Percentiles rank a stretch among this genome's conserved stretches.
Evolutionary conservation across 2,888 invertebrate species (phyloP).

Genomic region (Macaria liturata): DNA sequence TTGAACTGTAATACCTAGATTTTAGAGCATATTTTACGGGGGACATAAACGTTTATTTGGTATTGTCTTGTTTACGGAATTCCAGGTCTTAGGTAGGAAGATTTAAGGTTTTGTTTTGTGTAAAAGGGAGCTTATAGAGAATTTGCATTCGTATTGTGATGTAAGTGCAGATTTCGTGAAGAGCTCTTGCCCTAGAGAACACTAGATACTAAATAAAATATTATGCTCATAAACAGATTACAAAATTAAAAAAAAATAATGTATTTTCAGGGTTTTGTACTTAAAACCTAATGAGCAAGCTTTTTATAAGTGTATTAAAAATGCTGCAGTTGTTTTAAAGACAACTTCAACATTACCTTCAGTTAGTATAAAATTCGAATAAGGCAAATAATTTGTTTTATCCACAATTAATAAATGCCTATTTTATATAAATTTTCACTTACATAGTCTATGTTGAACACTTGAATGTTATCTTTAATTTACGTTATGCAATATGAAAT

Average conservation of each 20-base stretch:
- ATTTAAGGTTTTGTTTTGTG: conserved; percentile 3
- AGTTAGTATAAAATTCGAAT: too few species aligned
- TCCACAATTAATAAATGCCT: too few species aligned
- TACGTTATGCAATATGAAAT: too few species aligned
- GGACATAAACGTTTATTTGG: conserved; percentile 2
- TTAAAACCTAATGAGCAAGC: too few species aligned
- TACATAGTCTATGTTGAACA: too few species aligned
- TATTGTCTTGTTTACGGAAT: conserved; percentile 1
- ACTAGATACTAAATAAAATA: conserved; percentile 1
- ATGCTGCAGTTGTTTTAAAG: too few species aligned
- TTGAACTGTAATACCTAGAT: background rate
- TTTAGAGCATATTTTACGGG: conserved; percentile 8
- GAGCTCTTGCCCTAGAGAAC: conserved; percentile 12
- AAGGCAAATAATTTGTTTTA: too few species aligned
- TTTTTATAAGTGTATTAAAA: too few species aligned
- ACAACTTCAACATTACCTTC: too few species aligned
- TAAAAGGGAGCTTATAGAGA: background rate
- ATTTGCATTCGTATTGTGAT: conserved; percentile 38
- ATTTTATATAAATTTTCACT: too few species aligned
- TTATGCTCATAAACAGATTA: background rate
- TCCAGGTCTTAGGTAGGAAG: background rate
- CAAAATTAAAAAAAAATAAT: background rate
- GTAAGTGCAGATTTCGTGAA: conserved; percentile 40
- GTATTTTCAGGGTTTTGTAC: background rate
- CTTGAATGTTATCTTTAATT: too few species aligned